phyloP scores from a whole-genome alignment of 2,113 vertebrate species.

The Phaethon lepturus region DNA sequence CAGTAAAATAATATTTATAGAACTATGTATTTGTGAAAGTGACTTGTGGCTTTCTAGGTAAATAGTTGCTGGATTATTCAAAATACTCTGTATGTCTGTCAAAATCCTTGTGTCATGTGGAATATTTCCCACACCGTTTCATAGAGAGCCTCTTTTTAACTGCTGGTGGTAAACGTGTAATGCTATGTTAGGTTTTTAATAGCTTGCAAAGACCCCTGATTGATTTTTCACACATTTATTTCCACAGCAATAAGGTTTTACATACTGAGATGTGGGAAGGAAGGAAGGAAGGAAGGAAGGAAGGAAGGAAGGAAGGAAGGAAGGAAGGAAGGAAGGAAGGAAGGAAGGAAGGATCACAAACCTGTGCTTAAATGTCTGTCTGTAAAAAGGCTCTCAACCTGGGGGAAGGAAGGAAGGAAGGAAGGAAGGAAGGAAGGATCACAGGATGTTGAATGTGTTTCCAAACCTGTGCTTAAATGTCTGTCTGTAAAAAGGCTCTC shows the following conservation, averaged over 20 bases:
- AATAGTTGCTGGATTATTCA: slow-evolving; percentile 3
- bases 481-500: not conserved
- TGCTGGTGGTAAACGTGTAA: slow-evolving; percentile 27
- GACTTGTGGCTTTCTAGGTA: slow-evolving; percentile 25
- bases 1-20: slow-evolving; percentile 11
- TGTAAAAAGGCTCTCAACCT: not conserved
- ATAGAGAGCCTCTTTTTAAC: not conserved
- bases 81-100: not conserved
- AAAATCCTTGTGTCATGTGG: not conserved
- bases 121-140: not conserved
- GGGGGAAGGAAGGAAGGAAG: no score
- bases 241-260: slow-evolving; percentile 45
- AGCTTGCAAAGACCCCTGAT: slow-evolving; percentile 26
- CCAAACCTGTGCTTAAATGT: not conserved
- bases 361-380: not conserved
- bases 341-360: no score
- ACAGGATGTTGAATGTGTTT: not conserved
- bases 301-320: no score
- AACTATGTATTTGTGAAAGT: not conserved
- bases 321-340: no score
- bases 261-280: slow-evolving; percentile 16
- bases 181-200: slow-evolving; percentile 24
- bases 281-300: not conserved
- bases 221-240: slow-evolving; percentile 63
- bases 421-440: no score